phyloP scores from a whole-genome alignment of 2,888 invertebrate genomes.

The Xestia xanthographa region DNA sequence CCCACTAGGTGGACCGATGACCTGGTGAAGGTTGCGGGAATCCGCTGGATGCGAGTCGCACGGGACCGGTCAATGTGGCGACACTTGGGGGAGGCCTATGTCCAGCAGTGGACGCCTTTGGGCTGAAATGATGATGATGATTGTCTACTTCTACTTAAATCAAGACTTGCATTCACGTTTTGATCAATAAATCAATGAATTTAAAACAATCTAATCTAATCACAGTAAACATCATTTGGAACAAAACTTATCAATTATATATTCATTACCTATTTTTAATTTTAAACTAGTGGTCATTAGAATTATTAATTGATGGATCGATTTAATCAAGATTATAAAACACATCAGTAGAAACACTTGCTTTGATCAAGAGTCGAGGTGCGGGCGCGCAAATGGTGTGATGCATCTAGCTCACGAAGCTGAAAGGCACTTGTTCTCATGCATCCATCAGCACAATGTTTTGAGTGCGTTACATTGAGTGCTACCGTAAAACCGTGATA shows the following conservation, averaged over 20 bases:
- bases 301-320: conserved; percentile 37
- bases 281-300: background rate
- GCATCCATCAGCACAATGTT: too few species aligned
- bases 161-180: background rate
- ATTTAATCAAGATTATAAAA: background rate
- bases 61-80: too few species aligned
- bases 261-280: conserved; percentile 8
- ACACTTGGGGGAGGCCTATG: too few species aligned
- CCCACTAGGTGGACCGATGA: too few species aligned
- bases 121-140: too few species aligned
- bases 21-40: too few species aligned
- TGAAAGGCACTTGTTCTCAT: background rate
- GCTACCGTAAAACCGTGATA: too few species aligned
- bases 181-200: conserved; percentile 11
- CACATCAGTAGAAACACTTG: background rate
- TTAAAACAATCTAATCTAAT: conserved; percentile 15
- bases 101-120: too few species aligned
- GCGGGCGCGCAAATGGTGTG: background rate
- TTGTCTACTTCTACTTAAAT: background rate
- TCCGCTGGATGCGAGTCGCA: too few species aligned
- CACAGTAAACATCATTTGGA: conserved; percentile 6
- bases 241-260: conserved; percentile 4
- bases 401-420: background rate
- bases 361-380: background rate
- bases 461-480: too few species aligned